These are phyloP conservation scores for Lycopodina hypogea DNA, from an alignment of 37 sponge, comb jelly and placozoan species.

Conservation along the genomic window DNA sequence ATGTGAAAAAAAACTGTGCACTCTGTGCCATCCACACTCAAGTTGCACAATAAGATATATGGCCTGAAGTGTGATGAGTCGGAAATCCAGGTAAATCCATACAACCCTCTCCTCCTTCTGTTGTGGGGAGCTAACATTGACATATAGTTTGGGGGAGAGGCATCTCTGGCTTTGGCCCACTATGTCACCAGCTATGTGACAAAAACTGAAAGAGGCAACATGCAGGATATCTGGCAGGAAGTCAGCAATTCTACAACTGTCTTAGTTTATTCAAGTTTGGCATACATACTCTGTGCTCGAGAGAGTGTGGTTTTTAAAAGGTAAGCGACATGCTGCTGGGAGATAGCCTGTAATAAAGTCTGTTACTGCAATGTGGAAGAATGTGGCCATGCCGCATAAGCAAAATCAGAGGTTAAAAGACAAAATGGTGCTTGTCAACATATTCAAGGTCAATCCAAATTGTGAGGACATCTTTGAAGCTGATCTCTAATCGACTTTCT, in stretches of 20 bases:
- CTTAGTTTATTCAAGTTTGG: constrained; percentile 13
- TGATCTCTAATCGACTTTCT: not conserved
- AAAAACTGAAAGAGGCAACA: no score
- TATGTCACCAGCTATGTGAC: no score
- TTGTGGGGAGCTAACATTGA: no score
- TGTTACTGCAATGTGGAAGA: no score
- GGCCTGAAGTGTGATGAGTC: constrained; percentile 19
- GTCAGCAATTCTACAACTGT: constrained; percentile 18
- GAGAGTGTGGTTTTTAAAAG: constrained; percentile 53
- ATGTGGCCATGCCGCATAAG: no score
- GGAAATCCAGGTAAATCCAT: no score
- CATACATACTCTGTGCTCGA: constrained; percentile 21
- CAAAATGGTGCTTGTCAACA: no score
- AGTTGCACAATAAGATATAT: constrained; percentile 31
- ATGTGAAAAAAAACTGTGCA: constrained; percentile 1
- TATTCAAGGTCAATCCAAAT: no score
- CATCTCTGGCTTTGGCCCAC: no score
- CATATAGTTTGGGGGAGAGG: no score
- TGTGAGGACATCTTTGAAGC: constrained; percentile 34
- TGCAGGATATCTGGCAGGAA: constrained; percentile 51
- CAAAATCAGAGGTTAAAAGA: not conserved
- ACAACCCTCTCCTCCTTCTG: no score
- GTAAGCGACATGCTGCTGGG: constrained; percentile 49
- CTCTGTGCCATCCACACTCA: no score
- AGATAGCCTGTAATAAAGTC: constrained; percentile 26